Base-by-base conservation (phyloP, 2,888 invertebrate species). In the Cordilura impudica region DNA sequence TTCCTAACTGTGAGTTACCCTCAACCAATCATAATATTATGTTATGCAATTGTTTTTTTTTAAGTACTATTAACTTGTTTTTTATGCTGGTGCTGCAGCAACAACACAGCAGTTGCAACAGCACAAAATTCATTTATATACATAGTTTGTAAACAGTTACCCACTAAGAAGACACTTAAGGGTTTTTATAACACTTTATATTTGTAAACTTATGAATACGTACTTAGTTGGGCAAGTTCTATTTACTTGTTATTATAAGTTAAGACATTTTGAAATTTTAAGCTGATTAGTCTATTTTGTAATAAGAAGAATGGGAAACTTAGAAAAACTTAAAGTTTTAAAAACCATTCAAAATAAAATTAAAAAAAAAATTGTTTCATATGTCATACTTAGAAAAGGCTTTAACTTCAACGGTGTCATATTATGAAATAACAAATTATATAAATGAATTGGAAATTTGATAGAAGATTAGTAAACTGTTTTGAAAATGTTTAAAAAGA, bases 221-320 rank as follows among this genome's bases (percentile, higher is more conserved):
- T 43, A 51, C 31, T 63, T 12, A 54, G 43, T n/a, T 58, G 73
- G 51, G 35, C 67, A 69, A 73, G 54, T 67, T 43, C 19, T 54
- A 12, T 63, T 76, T 76, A 39, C 14, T 21, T 23, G 14, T 12
- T 31, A 23, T 65, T 58, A 35, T 49, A 18, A 12, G 8, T 56
- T 49, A 75, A 75, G 35, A 69, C 35, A 29, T 61, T 74, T 69
- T 65, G 16, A 19, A 63, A 75, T 47, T 75, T 56, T 63, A 75
- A 75, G 47, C 69, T 16, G 61, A 63, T 75, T 75, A 69, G 43
- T 39, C 56, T 14, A 39, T 56, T 26, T 47, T 63, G 31, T 31
- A 16, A 45, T 29, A 35, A n/a, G 14, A 35, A 10, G n/a, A 23
- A 45, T n/a, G 47, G 3, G 35, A 54, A 53, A 72, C 31, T 35